These are phyloP conservation scores for Scaptomyza pallida DNA, from an alignment of 1,140 invertebrate genomes.

Conservation along the genomic window DNA sequence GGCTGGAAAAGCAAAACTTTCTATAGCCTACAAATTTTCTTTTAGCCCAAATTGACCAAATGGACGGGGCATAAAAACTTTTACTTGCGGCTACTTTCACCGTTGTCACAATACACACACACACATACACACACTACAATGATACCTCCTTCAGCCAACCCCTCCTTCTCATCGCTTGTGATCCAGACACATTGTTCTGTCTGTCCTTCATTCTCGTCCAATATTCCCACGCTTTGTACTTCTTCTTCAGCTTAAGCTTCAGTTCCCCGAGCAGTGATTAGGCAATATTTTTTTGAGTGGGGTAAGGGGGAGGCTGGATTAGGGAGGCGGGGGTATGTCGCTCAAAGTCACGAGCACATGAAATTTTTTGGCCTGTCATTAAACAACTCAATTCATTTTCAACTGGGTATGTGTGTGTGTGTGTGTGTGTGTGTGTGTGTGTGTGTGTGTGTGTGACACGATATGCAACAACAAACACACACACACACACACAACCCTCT, in stretches of 20 bases:
- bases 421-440: conserved; percentile 17
- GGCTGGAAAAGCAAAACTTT: conserved; percentile 66
- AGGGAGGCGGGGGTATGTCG: too few species aligned
- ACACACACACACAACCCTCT: too few species aligned
- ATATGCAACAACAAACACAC: conserved; percentile 8
- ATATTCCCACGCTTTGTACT: conserved; percentile 31
- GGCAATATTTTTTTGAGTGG: conserved; percentile 61
- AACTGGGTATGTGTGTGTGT: conserved; percentile 2
- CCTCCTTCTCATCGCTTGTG: not conserved
- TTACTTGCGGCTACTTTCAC: conserved; percentile 74
- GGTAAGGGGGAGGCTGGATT: too few species aligned
- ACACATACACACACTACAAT: too few species aligned
- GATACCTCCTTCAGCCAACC: too few species aligned
- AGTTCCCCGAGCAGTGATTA: conserved; percentile 69
- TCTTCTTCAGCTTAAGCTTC: conserved; percentile 8
- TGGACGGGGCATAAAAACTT: conserved; percentile 62
- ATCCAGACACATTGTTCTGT: conserved; percentile 31
- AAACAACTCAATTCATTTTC: conserved; percentile 66
- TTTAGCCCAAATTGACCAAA: conserved; percentile 76
- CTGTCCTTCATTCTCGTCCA: conserved; percentile 19
- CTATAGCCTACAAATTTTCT: conserved; percentile 79
- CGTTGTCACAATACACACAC: conserved; percentile 27
- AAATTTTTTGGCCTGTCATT: conserved; percentile 71
- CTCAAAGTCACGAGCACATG: too few species aligned
- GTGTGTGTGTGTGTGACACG: conserved; percentile 11